These are phyloP conservation scores for Nomada ruficornis DNA, from an alignment of 2,888 invertebrate genomes.

Conservation along the genomic window DNA sequence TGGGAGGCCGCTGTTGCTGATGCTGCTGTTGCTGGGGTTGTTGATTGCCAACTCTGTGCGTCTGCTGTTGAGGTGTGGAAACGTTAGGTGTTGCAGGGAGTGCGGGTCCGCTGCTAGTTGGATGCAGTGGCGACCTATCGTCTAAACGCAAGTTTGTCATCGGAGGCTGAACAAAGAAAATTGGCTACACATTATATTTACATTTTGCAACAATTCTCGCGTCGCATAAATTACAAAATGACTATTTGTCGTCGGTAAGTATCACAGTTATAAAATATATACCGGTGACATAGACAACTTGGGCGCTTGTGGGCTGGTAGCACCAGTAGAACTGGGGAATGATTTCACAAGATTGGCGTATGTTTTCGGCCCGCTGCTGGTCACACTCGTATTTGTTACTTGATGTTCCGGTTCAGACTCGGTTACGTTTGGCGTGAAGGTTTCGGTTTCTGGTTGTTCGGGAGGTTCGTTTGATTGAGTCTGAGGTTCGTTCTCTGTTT, in stretches of 20 bases:
- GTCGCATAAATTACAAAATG: not conserved
- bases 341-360: conserved; percentile 94
- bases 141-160: conserved; percentile 81
- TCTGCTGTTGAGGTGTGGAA: conserved; percentile 75
- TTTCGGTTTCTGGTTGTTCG: conserved; percentile 80
- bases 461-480: conserved; percentile 78
- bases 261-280: conserved; percentile 63
- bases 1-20: conserved; percentile 76
- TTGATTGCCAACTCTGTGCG: conserved; percentile 74
- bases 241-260: not conserved
- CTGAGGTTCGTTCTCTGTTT: conserved; percentile 78
- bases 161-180: conserved; percentile 79
- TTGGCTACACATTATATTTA: not conserved
- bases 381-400: conserved; percentile 83
- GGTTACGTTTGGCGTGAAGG: conserved; percentile 78
- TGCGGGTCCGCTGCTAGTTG: conserved; percentile 73
- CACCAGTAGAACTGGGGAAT: conserved; percentile 76
- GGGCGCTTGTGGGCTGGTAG: conserved; percentile 80
- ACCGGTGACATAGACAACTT: conserved; percentile 84
- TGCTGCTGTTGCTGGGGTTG: conserved; percentile 70
- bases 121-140: conserved; percentile 80
- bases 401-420: conserved; percentile 83
- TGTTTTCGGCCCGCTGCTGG: conserved; percentile 89
- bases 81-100: conserved; percentile 71
- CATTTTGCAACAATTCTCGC: not conserved